Percentiles rank a stretch among this genome's conserved stretches.
These are phyloP conservation scores for Ischnura elegans DNA, from an alignment of 2,888 invertebrate species.

Conservation along the genomic window DNA sequence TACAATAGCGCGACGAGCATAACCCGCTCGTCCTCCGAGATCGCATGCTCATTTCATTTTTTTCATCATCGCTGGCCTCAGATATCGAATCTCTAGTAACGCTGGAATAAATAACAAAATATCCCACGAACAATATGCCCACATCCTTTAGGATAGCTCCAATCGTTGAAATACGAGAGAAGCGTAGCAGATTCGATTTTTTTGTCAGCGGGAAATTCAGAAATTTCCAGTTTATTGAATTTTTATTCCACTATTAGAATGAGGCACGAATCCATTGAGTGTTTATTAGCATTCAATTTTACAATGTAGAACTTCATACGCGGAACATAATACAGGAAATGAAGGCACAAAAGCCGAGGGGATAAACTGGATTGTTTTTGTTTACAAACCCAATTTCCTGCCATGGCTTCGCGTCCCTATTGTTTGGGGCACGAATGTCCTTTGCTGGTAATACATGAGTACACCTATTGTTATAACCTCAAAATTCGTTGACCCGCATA, in stretches of 20 bases:
- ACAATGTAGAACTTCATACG: neutral
- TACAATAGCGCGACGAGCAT: neutral
- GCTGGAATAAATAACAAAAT: neutral
- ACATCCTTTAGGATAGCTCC: neutral
- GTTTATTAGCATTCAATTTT: slow-evolving; percentile 4
- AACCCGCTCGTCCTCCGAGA: neutral
- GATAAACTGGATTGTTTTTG: neutral
- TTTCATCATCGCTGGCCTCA: neutral
- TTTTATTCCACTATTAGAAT: neutral
- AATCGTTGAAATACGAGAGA: neutral
- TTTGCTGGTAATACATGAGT: neutral
- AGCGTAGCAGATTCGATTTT: neutral
- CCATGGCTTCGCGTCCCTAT: neutral
- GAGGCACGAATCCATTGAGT: neutral
- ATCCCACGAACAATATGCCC: neutral
- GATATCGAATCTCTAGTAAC: neutral
- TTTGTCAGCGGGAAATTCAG: neutral
- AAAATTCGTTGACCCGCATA: neutral
- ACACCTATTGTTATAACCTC: neutral
- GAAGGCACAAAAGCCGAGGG: neutral
- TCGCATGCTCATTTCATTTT: neutral
- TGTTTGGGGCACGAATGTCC: neutral
- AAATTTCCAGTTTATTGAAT: neutral
- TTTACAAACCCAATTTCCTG: neutral
- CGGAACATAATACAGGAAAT: neutral